Conservation (phyloP, 2,797 vertebrate species). For the Nannoperca obscura region DNA sequence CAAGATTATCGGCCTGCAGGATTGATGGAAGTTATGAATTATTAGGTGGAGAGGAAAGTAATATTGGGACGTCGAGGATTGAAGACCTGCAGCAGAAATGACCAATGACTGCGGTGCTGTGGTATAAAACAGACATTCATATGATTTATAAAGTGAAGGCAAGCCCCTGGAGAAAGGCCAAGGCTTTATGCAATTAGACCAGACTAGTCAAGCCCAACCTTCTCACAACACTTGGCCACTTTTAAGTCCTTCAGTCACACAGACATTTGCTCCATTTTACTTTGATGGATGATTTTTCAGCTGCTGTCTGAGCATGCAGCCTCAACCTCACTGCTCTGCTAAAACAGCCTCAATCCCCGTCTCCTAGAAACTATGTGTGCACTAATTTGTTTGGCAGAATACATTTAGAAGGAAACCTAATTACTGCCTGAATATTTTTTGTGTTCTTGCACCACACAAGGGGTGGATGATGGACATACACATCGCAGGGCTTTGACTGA, state of each 20-base stretch:
- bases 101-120: conserved; percentile 72
- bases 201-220: conserved; percentile 61
- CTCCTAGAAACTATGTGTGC: conserved; percentile 2
- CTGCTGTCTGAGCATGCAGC: conserved; percentile 43
- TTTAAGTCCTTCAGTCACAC: conserved; percentile 63
- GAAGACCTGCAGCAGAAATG: conserved; percentile 71
- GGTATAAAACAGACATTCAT: conserved; percentile 70
- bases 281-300: conserved; percentile 68
- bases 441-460: background rate
- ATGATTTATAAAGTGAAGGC: conserved; percentile 76
- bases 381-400: conserved; percentile 11
- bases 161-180: conserved; percentile 73
- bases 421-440: background rate
- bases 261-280: conserved; percentile 62
- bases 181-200: conserved; percentile 73
- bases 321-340: conserved; percentile 29
- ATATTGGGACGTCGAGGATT: conserved; percentile 69
- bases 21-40: conserved; percentile 79
- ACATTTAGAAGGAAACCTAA: background rate
- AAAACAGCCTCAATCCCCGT: conserved; percentile 37
- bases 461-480: background rate
- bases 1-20: conserved; percentile 65
- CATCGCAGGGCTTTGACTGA: background rate
- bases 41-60: conserved; percentile 73
- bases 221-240: conserved; percentile 61